Base-by-base conservation (phyloP, 1,140 invertebrate genomes). In the Apis cerana region DNA sequence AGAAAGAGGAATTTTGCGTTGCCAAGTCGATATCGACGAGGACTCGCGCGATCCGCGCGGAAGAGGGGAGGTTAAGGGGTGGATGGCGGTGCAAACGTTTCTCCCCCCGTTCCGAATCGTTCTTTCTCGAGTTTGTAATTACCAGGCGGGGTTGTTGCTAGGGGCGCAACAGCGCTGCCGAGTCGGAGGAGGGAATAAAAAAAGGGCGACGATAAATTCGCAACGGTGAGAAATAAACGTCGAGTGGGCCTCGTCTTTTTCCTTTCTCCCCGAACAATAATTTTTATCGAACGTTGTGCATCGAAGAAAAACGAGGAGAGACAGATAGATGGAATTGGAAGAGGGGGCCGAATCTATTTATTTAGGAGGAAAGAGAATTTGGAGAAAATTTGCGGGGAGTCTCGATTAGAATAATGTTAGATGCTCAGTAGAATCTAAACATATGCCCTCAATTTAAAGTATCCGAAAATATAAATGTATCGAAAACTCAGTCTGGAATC, bases 81-180 rank as follows among this genome's bases (percentile, higher is more conserved):
- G 23, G 68, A 23, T 5, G 27, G 21, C n/a, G 54, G 2, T 12
- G 62, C 50, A 19, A 43, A 4, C 17, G 27, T 72, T 62, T 59
- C 50, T 74, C 33, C 69, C 33, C 69, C 54, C 78, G 59, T 17
- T 33, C 33, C 33, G 52, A 52, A 64, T 83, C 75, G 81, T 69
- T 77, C 80, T 52, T 33, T 19, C 52, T 76, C 62, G 62, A 68
- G 80, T 58, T 82, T 76, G 82, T 80, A 83, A 83, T 83, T 72
- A 83, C 82, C 69, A 80, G 71, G 70, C 77, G 67, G 69, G 69
- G 76, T 68, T 80, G 76, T 83, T 83, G 82, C 82, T 71, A 83
- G 50, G 77, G 82, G 68, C 67, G 68, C 21, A 54, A 50, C 59
- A 83, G 23, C 78, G 69, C 52, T 13, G 59, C 61, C 15, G 81